Evolutionary conservation across 2,113 vertebrate genomes (phyloP).

Genomic region (Hydrolagus affinis): DNA sequence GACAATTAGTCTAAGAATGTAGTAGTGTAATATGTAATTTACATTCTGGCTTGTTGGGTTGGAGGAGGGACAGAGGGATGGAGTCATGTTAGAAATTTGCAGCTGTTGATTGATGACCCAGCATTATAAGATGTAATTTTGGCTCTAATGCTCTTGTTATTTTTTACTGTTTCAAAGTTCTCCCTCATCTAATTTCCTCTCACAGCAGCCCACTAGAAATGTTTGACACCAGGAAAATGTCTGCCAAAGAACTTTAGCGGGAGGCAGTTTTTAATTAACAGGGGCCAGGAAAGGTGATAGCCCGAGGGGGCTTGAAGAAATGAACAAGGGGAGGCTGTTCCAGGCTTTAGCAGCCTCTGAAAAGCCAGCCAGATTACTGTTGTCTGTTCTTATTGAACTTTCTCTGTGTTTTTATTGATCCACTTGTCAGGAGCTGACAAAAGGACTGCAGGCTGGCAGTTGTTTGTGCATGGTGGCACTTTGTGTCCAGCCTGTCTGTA

Average conservation of each 20-base stretch:
- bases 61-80: conserved; percentile 11
- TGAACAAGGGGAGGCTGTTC: conserved; percentile 58
- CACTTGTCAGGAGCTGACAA: conserved; percentile 31
- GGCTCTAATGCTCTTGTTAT: conserved; percentile 15
- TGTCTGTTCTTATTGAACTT: conserved; percentile 32
- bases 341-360: conserved; percentile 42
- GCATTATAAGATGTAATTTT: conserved; percentile 27
- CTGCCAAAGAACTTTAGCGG: conserved; percentile 54
- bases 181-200: conserved; percentile 33
- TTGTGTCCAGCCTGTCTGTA: conserved; percentile 12
- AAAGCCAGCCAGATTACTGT: conserved; percentile 35
- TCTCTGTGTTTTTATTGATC: conserved; percentile 33
- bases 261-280: conserved; percentile 69
- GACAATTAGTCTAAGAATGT: conserved; percentile 48
- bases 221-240: conserved; percentile 49
- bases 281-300: conserved; percentile 60
- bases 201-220: conserved; percentile 42
- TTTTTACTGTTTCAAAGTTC: conserved; percentile 28
- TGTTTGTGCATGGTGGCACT: conserved; percentile 27
- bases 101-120: conserved; percentile 30
- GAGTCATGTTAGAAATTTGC: conserved; percentile 30
- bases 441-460: conserved; percentile 30
- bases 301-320: conserved; percentile 49
- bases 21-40: conserved; percentile 48
- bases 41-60: conserved; percentile 38